Percentiles rank a stretch among this genome's conserved stretches.
Evolutionary conservation across 2,888 invertebrate genomes (phyloP).

Genomic region (Volucella bombylans): DNA sequence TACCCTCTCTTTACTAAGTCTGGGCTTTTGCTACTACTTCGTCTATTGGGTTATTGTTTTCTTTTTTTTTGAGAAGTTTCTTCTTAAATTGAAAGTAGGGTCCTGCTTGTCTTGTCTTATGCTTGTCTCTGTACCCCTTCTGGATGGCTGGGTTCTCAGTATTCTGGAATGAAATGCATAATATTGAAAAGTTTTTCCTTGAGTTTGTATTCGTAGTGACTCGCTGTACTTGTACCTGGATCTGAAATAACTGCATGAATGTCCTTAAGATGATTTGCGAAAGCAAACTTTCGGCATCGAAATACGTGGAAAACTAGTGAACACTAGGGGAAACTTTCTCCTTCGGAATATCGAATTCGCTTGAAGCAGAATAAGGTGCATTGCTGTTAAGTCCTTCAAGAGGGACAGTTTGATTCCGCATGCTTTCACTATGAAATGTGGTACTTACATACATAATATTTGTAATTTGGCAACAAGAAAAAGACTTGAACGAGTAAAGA

Average conservation of each 20-base stretch:
- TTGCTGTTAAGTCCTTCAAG: constrained; percentile 16
- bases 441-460: neutral
- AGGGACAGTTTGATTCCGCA: constrained; percentile 32
- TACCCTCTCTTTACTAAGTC: neutral
- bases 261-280: constrained; percentile 66
- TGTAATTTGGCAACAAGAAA: constrained; percentile 12
- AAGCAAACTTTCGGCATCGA: constrained; percentile 42
- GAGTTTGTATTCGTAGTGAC: neutral
- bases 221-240: neutral
- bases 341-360: constrained; percentile 36
- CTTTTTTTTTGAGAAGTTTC: constrained; percentile 6
- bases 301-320: constrained; percentile 19
- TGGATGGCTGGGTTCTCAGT: neutral
- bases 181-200: constrained; percentile 51
- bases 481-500: neutral
- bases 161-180: constrained; percentile 30
- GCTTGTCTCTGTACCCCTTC: constrained; percentile 17
- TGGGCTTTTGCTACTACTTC: neutral
- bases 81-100: constrained; percentile 1
- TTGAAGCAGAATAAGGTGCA: constrained; percentile 9
- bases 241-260: constrained; percentile 57
- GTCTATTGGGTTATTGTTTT: no score
- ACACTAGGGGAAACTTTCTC: constrained; percentile 46
- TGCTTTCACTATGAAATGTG: constrained; percentile 16
- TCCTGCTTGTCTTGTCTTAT: neutral